Conservation (phyloP, 2,113 vertebrate genomes). For the Callorhinus ursinus region DNA sequence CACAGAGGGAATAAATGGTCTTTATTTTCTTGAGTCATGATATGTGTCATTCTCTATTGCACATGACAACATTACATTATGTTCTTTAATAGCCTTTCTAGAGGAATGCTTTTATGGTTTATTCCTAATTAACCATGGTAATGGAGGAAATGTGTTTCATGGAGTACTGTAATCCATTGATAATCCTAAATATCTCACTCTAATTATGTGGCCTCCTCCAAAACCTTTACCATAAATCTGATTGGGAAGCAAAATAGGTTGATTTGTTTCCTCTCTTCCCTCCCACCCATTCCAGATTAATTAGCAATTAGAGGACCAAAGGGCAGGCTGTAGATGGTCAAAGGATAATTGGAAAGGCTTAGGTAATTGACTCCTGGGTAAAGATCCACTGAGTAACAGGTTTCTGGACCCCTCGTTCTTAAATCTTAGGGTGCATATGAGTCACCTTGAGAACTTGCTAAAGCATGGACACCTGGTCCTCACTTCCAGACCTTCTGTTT, state of each 20-base stretch:
- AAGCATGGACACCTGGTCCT: not conserved
- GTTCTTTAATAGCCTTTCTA: constrained; percentile 68
- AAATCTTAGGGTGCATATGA: not conserved
- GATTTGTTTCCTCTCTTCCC: not conserved
- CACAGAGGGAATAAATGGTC: not conserved
- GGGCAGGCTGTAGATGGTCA: not conserved
- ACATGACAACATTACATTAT: constrained; percentile 40
- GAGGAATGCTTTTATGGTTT: constrained; percentile 50
- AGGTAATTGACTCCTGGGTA: not conserved
- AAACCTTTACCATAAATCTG: constrained; percentile 62
- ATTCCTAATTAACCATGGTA: constrained; percentile 67
- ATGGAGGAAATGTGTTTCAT: constrained; percentile 59
- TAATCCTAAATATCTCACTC: constrained; percentile 61
- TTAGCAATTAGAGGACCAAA: constrained; percentile 18
- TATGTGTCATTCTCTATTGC: constrained; percentile 54
- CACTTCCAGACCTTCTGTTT: not conserved
- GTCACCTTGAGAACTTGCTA: not conserved
- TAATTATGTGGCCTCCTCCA: constrained; percentile 19
- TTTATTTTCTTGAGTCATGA: constrained; percentile 55
- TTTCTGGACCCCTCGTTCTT: not conserved
- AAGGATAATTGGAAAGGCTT: not conserved
- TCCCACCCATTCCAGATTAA: not conserved
- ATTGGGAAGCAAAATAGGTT: constrained; percentile 16
- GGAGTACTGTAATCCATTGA: constrained; percentile 45
- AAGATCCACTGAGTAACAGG: not conserved